Evolutionary conservation across 2,888 invertebrate genomes (phyloP).

Genomic region (Trichopoda pennipes): DNA sequence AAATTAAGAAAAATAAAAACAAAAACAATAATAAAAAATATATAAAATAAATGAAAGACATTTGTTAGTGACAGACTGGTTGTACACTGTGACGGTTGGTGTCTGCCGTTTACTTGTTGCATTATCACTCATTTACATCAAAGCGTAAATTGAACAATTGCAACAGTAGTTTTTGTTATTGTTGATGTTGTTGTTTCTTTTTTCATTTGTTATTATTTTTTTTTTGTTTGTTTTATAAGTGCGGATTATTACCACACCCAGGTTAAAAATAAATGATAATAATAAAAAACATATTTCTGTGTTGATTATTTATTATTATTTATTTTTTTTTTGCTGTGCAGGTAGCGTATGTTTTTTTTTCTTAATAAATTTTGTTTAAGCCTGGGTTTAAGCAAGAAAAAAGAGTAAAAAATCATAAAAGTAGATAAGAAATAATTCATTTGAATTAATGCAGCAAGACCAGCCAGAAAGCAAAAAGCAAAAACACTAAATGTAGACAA

Average conservation of each 20-base stretch:
- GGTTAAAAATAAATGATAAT: slow-evolving; percentile 29
- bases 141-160: slow-evolving; percentile 67
- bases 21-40: not conserved
- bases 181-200: slow-evolving; percentile 14
- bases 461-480: not conserved
- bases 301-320: not conserved
- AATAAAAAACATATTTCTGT: slow-evolving; percentile 23
- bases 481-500: not conserved
- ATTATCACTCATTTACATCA: slow-evolving; percentile 58
- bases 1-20: slow-evolving; percentile 1
- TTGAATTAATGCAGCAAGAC: slow-evolving; percentile 26
- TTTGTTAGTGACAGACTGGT: slow-evolving; percentile 27
- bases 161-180: slow-evolving; percentile 52
- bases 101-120: slow-evolving; percentile 11
- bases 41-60: slow-evolving; percentile 7
- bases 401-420: slow-evolving; percentile 20
- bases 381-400: slow-evolving; percentile 5
- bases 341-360: not conserved
- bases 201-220: too few species aligned
- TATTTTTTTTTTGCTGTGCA: slow-evolving; percentile 4
- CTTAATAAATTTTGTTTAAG: too few species aligned
- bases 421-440: slow-evolving; percentile 44
- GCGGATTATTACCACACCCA: slow-evolving; percentile 66
- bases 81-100: slow-evolving; percentile 20
- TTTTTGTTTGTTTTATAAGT: slow-evolving; percentile 22